phyloP scores from a whole-genome alignment of 1,140 invertebrate species.

The Venustaconcha ellipsiformis region DNA sequence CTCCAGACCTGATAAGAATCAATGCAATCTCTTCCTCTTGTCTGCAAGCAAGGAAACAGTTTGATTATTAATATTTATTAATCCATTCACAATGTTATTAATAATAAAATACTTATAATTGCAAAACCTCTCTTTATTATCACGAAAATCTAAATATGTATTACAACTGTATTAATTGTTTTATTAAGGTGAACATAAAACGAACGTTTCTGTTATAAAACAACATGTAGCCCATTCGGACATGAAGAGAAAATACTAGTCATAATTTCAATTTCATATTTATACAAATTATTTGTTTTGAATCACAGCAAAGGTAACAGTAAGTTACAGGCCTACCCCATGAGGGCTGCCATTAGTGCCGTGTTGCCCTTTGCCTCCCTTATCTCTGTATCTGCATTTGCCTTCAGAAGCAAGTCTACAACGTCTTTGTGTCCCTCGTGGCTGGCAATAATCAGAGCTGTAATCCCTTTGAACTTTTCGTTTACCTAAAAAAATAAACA shows the following conservation, averaged over 20 bases:
- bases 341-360: constrained; percentile 35
- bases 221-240: too few species aligned
- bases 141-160: too few species aligned
- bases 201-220: too few species aligned
- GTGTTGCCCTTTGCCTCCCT: constrained; percentile 37
- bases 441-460: constrained; percentile 40
- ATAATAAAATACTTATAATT: too few species aligned
- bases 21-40: constrained; percentile 38
- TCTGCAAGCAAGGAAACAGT: constrained; percentile 24
- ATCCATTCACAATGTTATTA: background rate
- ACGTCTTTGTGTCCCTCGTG: constrained; percentile 41
- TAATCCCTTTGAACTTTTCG: constrained; percentile 29
- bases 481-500: constrained; percentile 32
- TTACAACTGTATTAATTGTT: too few species aligned
- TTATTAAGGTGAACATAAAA: too few species aligned
- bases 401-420: constrained; percentile 32
- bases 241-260: too few species aligned
- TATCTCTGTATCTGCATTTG: constrained; percentile 34
- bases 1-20: constrained; percentile 39
- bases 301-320: background rate
- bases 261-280: background rate
- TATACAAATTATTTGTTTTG: background rate
- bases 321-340: constrained; percentile 20
- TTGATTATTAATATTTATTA: background rate
- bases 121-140: too few species aligned